Conservation (phyloP, 1,140 invertebrate genomes). For the Dinoponera quadriceps region DNA sequence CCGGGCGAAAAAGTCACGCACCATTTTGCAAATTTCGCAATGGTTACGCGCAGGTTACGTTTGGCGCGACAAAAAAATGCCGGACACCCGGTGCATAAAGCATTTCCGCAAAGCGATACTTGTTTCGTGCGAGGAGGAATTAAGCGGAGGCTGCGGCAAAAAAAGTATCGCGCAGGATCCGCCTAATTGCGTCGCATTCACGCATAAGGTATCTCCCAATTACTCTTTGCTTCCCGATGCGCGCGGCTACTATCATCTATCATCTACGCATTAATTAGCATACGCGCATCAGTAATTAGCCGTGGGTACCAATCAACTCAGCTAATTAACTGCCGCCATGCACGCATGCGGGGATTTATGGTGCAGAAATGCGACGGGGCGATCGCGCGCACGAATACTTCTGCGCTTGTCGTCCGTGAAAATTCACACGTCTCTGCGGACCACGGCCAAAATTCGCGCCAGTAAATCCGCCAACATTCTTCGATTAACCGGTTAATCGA, state of each 20-base stretch:
- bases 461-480: neutral
- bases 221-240: conserved; percentile 33
- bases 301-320: conserved; percentile 56
- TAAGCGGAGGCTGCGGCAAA: neutral
- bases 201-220: conserved; percentile 24
- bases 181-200: conserved; percentile 21
- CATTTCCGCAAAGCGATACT: neutral
- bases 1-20: too few species aligned
- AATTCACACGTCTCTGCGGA: conserved; percentile 21
- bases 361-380: conserved; percentile 45
- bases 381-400: neutral
- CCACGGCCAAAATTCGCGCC: neutral
- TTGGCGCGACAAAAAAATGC: too few species aligned
- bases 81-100: neutral
- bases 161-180: neutral
- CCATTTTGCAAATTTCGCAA: too few species aligned
- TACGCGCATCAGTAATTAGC: conserved; percentile 56
- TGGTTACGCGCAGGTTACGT: too few species aligned
- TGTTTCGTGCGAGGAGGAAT: neutral
- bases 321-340: conserved; percentile 58
- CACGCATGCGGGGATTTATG: conserved; percentile 45
- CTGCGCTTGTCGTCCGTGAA: conserved; percentile 25
- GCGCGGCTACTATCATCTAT: conserved; percentile 44
- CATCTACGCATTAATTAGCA: conserved; percentile 58
- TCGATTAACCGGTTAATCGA: neutral